Evolutionary conservation across 2,888 invertebrate genomes (phyloP), one percentile per base, ranked within the genome.

Genomic region (Pantelozetes paolii): DNA sequence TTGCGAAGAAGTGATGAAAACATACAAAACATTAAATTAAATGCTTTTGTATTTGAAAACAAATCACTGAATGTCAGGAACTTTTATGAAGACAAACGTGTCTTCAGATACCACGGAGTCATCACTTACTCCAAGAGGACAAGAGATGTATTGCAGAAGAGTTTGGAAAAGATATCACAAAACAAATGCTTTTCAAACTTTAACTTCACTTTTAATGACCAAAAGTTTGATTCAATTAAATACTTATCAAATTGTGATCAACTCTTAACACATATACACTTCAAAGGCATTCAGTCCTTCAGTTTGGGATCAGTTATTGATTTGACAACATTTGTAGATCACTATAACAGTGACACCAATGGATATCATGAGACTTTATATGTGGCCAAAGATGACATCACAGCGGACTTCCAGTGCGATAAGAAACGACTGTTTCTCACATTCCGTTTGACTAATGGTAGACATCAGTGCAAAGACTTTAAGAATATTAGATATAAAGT

Each of bases 281-380:
- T 71, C 6, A 36, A 9, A 36, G 30, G 26, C 5, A 20, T 54
- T 6, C 23, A 48, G 5, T 54, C 54, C 6, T 76, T 77, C 36
- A 73, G 75, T 30, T 76, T 78, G 48, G 78, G 76, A 5, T 75
- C 77, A 32, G 13, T 77, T 9, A 72, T 77, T 13, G 76, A 42
- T 59, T 74, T 77, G 75, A 72, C 72, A 9, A 36, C 57, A n/a
- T 77, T 77, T 57, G 75, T 76, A 50, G 72, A 77, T n/a, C 75
- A 77, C 71, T 77, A 77, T 48, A 75, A 69, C 72, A 30, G 18
- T 62, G 30, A 62, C 1, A n/a, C 13, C 9, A 36, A 9, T 36
- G 36, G 18, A n/a, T 42, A 20, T n/a, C 2, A n/a, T 67, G n/a
- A 20, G n/a, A 11, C 15, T 23, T 42, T 71, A 9, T 13, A 71